phyloP scores from a whole-genome alignment of 2,888 invertebrate species.

The Ectemnius lituratus region DNA sequence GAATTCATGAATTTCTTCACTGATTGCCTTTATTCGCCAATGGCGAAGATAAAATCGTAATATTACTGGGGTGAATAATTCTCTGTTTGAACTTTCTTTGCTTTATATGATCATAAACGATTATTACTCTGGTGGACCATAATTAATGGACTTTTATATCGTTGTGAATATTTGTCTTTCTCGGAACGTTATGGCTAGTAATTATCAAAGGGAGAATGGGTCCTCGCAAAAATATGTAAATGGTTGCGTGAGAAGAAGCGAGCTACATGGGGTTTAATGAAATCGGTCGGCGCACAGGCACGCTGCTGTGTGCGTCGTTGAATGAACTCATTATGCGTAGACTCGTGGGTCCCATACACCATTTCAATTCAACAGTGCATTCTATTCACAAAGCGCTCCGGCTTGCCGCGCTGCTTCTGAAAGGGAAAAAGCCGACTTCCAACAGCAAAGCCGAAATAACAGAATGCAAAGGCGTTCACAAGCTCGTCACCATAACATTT shows the following conservation, averaged over 20 bases:
- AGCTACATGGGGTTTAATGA: neutral
- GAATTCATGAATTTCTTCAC: no score
- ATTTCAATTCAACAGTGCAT: conserved; percentile 70
- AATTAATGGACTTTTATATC: no score
- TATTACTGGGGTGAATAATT: no score
- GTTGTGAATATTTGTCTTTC: no score
- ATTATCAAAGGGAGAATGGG: neutral
- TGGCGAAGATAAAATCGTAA: no score
- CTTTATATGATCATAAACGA: no score
- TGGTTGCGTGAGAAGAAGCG: neutral
- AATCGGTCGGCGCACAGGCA: conserved; percentile 46
- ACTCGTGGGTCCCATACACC: conserved; percentile 56
- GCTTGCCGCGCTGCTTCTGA: conserved; percentile 30
- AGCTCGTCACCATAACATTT: neutral
- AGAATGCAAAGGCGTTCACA: conserved; percentile 27
- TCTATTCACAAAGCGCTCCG: conserved; percentile 65
- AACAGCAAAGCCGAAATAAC: conserved; percentile 40
- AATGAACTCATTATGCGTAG: conserved; percentile 71
- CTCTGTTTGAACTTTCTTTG: no score
- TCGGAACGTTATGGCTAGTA: no score
- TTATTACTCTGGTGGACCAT: no score
- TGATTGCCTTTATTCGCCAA: no score
- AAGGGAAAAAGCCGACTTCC: conserved; percentile 48
- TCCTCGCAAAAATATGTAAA: neutral
- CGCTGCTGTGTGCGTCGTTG: conserved; percentile 53